These are phyloP conservation scores for Peromyscus attwateri DNA, from an alignment of 2,797 vertebrate species.

Conservation along the genomic window DNA sequence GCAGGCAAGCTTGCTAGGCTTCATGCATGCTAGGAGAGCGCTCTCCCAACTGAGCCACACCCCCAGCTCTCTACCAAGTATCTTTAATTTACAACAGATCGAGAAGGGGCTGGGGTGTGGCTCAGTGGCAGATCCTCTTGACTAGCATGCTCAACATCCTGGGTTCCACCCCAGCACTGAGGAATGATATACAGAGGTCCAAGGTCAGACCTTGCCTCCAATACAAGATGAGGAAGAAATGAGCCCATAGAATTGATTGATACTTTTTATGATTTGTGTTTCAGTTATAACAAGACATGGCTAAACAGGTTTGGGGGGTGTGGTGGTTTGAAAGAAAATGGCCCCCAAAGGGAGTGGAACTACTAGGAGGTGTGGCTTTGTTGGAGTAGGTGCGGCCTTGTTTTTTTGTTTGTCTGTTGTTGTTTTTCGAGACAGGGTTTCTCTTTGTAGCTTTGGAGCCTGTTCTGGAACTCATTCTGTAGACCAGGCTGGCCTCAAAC, in stretches of 20 bases:
- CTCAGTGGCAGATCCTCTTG: not conserved
- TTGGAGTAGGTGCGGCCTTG: not conserved
- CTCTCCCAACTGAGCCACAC: not conserved
- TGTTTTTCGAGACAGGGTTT: not conserved
- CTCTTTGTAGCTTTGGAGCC: not conserved
- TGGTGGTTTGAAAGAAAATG: not conserved
- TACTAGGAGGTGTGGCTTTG: not conserved
- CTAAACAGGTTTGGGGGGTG: not conserved
- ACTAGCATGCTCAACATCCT: not conserved
- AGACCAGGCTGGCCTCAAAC: not conserved
- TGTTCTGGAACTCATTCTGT: not conserved
- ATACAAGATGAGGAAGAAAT: constrained; percentile 14
- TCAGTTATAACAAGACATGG: constrained; percentile 3
- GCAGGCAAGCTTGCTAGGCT: not conserved
- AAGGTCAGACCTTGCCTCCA: not conserved
- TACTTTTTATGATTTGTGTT: not conserved
- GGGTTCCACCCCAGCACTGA: not conserved
- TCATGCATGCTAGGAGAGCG: not conserved
- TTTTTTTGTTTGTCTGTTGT: not conserved
- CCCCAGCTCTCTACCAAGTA: not conserved
- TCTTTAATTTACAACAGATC: not conserved
- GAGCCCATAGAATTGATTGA: not conserved
- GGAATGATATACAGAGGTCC: not conserved
- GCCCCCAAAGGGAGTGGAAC: not conserved
- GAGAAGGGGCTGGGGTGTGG: not conserved